A percentile compares a stretch with the other conserved stretches of the same genome.
phyloP scores from a whole-genome alignment of 2,888 invertebrate species.

The Bruchidius siliquastri region DNA sequence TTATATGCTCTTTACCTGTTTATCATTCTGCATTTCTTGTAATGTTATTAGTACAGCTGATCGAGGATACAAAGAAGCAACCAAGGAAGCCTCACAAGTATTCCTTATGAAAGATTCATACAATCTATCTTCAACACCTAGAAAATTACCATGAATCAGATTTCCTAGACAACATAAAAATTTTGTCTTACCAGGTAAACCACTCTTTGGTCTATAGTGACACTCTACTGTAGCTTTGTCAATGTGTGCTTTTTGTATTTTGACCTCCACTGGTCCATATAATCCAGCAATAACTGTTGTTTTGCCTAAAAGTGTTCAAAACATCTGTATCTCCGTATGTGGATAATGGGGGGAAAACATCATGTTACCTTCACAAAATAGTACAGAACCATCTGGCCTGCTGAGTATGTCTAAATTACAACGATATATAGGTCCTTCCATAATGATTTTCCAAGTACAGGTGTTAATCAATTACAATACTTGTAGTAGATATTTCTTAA shows the following conservation, averaged over 20 bases:
- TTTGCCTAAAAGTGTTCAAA: slow-evolving; percentile 64
- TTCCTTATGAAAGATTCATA: slow-evolving; percentile 71
- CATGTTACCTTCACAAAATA: slow-evolving; percentile 67
- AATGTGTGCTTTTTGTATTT: slow-evolving; percentile 67
- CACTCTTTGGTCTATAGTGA: slow-evolving; percentile 69
- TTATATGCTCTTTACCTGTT: slow-evolving; percentile 56
- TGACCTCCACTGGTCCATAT: slow-evolving; percentile 80
- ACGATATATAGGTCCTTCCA: slow-evolving; percentile 19
- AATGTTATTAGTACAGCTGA: slow-evolving; percentile 73
- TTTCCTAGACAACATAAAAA: too few relatives aligned
- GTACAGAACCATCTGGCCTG: slow-evolving; percentile 73
- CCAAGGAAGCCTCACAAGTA: slow-evolving; percentile 70
- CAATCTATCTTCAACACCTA: slow-evolving; percentile 63
- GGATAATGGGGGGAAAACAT: neutral
- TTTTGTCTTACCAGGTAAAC: slow-evolving; percentile 58
- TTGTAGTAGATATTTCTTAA: too few relatives aligned
- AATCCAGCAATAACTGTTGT: slow-evolving; percentile 73
- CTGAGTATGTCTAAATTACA: slow-evolving; percentile 65
- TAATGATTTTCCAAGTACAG: neutral
- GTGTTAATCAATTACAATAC: too few relatives aligned
- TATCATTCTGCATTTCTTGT: slow-evolving; percentile 82
- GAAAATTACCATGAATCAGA: neutral
- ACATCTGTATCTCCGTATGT: too few relatives aligned
- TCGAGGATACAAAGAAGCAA: slow-evolving; percentile 71
- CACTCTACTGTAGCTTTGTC: slow-evolving; percentile 79